Base-by-base conservation (phyloP, 2,113 vertebrate genomes). In the Alligator mississippiensis region DNA sequence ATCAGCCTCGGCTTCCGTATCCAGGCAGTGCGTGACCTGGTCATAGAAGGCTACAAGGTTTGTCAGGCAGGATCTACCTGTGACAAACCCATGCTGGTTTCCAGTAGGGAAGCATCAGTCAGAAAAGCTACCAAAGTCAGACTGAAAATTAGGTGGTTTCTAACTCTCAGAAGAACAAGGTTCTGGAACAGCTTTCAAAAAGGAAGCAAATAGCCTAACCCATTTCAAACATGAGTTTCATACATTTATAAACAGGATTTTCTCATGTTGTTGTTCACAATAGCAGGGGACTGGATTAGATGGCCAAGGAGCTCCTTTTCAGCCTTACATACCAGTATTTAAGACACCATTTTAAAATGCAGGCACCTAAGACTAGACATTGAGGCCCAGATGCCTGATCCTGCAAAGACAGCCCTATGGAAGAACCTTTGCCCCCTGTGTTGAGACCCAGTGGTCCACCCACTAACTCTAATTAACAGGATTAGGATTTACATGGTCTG, bases 251-350 rank as follows among this genome's bases (percentile, higher is more conserved):
- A 81, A 57, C 15, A 9, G 22, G 16, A 66, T 5, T 60, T 5
- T 3, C 63, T 4, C 18, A 87, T 4, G 19, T 19, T 70, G 21
- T 9, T 70, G 47, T 47, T 47, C 76, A 6, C 34, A 18, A 34
- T n/a, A 22, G 6, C 11, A 4, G 2, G 21, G 27, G 60, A 5
- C 1, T 2, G 5, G 14, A 18, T 59, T 63, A 18, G 0, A 21
- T 60, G 30, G 54, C 28, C 54, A 5, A 66, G 2, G n/a, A 5
- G 70, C n/a, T 83, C 9, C 10, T 57, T 82, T 74, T 27, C n/a
- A 84, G 24, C 57, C 18, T 14, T 79, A 15, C 17, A 15, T 84
- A 72, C 30, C 30, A 17, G 21, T 9, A 12, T 1, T 2, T 0
- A 75, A 28, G 22, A 30, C 11, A 55, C 13, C 28, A 80, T 88